phyloP scores from a whole-genome alignment of 1,140 invertebrate species.

The Calephelis virginiensis region DNA sequence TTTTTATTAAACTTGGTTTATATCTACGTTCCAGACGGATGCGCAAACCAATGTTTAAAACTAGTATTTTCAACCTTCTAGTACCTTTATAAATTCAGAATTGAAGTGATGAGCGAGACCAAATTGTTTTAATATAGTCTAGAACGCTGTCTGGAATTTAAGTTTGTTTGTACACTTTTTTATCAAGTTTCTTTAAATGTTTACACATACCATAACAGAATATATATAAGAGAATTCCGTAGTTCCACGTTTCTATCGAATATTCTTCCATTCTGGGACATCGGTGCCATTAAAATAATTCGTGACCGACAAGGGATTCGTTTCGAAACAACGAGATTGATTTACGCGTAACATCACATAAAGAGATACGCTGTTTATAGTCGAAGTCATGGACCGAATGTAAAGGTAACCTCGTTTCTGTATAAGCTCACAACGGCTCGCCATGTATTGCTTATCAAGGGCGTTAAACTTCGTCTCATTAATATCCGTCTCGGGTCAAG shows the following conservation, averaged over 20 bases:
- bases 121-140: too few species aligned
- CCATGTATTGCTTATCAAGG: slow-evolving; percentile 53
- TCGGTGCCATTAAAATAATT: neutral
- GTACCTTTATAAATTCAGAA: too few species aligned
- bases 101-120: too few species aligned
- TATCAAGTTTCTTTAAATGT: too few species aligned
- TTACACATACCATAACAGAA: too few species aligned
- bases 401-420: slow-evolving; percentile 54
- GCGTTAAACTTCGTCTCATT: slow-evolving; percentile 46
- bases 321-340: slow-evolving; percentile 24
- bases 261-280: neutral
- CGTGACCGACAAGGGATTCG: slow-evolving; percentile 16
- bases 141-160: too few species aligned
- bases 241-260: neutral
- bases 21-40: too few species aligned
- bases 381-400: slow-evolving; percentile 46
- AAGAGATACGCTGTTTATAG: slow-evolving; percentile 41
- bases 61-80: too few species aligned
- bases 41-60: too few species aligned
- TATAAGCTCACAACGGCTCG: slow-evolving; percentile 47
- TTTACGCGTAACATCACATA: slow-evolving; percentile 28
- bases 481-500: slow-evolving; percentile 29
- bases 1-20: too few species aligned
- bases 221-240: too few species aligned
- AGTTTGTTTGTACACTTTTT: too few species aligned